These are phyloP conservation scores for Hipposideros larvatus DNA, from an alignment of 2,797 vertebrate species.

Conservation along the genomic window DNA sequence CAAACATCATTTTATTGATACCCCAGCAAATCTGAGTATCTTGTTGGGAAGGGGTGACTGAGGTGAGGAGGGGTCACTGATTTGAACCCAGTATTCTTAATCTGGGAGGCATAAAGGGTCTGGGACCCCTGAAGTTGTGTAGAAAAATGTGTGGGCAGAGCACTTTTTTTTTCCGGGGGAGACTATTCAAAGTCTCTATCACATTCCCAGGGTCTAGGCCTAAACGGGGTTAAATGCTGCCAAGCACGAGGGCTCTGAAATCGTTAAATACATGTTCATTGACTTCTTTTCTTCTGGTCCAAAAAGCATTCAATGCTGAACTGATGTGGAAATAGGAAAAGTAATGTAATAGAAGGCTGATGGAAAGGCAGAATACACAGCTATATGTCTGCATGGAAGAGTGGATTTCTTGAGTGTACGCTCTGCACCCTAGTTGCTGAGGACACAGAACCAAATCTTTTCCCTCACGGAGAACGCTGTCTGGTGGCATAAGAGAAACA, in stretches of 20 bases:
- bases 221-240: neutral
- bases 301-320: neutral
- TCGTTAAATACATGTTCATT: no score
- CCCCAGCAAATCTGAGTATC: neutral
- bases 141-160: neutral
- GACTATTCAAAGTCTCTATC: neutral
- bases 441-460: no score
- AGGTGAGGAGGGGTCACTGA: neutral
- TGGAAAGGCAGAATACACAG: neutral
- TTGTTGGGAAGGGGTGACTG: no score
- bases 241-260: fast-evolving
- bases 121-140: neutral
- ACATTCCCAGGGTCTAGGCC: neutral
- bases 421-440: neutral
- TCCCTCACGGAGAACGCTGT: fast-evolving
- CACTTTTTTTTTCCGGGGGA: neutral
- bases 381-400: neutral
- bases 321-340: neutral
- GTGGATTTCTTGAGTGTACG: fast-evolving
- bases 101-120: neutral
- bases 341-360: neutral
- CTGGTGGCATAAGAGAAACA: neutral
- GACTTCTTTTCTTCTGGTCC: neutral
- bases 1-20: neutral
- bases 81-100: neutral